A percentile compares a stretch with the other conserved stretches of the same genome.
Conservation (phyloP, 2,113 vertebrate genomes). For the Thunnus thynnus region DNA sequence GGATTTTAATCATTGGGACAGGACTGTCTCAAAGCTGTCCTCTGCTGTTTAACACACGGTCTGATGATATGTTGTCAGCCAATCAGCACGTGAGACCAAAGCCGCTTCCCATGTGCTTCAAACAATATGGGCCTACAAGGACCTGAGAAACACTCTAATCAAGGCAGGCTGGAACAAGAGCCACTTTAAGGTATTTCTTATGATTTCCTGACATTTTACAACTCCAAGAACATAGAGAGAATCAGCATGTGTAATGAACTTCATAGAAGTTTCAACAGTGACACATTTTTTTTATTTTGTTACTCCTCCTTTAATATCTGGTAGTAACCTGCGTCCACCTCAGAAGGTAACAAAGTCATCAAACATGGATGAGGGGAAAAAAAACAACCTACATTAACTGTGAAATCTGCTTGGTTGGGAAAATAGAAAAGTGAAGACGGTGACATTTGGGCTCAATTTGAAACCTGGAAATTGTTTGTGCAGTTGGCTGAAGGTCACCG, state of each 20-base stretch:
- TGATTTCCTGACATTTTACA: neutral
- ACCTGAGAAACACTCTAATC: slow-evolving; percentile 89
- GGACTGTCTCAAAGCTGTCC: slow-evolving; percentile 44
- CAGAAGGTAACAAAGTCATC: neutral
- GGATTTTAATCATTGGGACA: slow-evolving; percentile 47
- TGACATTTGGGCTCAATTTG: slow-evolving; percentile 7
- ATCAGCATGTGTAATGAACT: neutral
- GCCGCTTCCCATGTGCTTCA: slow-evolving; percentile 96
- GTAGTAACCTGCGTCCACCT: neutral
- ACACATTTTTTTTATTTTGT: neutral
- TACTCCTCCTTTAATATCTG: neutral
- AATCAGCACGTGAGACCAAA: slow-evolving; percentile 89
- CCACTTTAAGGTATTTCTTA: slow-evolving; percentile 92
- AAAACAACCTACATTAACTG: neutral
- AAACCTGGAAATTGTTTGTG: neutral
- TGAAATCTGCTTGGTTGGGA: neutral
- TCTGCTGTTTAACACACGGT: slow-evolving; percentile 35
- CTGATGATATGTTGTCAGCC: slow-evolving; percentile 71
- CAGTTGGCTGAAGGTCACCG: neutral
- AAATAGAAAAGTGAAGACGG: neutral
- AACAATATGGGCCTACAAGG: slow-evolving; percentile 97
- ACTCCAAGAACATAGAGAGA: neutral
- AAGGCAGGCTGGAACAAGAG: slow-evolving; percentile 97
- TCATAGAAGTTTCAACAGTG: neutral
- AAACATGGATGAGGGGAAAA: neutral